phyloP scores from a whole-genome alignment of 2,797 vertebrate species.

The Taeniopygia guttata region DNA sequence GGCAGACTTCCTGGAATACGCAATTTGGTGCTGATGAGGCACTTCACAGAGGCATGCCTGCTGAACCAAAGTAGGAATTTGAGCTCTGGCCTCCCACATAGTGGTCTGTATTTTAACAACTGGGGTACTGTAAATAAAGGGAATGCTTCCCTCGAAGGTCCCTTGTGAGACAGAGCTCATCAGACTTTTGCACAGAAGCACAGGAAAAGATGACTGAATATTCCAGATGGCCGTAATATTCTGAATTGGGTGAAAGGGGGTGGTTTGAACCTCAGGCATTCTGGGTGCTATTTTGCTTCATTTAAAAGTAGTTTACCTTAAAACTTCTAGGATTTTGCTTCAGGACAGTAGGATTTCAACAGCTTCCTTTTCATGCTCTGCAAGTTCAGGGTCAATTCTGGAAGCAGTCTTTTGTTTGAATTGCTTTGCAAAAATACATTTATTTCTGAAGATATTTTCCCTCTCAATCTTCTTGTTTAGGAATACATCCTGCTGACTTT shows the following conservation, averaged over 20 bases:
- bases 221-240: constrained; percentile 46
- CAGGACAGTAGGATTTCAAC: not conserved
- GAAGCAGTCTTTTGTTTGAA: not conserved
- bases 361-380: not conserved
- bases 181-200: constrained; percentile 16
- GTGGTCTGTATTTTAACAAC: constrained; percentile 47
- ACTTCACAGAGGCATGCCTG: not conserved
- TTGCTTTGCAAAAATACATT: not conserved
- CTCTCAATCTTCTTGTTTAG: not conserved
- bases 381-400: not conserved
- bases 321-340: not conserved
- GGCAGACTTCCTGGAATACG: not conserved
- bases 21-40: constrained; percentile 19
- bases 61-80: constrained; percentile 13
- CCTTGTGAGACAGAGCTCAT: constrained; percentile 9
- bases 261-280: not conserved
- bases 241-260: not conserved
- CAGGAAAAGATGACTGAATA: constrained; percentile 16
- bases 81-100: constrained; percentile 36
- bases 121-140: not conserved
- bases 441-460: not conserved
- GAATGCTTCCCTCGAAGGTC: constrained; percentile 6
- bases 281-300: not conserved
- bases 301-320: constrained; percentile 12
- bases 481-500: not conserved